Percentiles rank a stretch among this genome's conserved stretches.
Evolutionary conservation across 1,140 invertebrate species (phyloP).

Genomic region (Caenorhabditis briggsae): DNA sequence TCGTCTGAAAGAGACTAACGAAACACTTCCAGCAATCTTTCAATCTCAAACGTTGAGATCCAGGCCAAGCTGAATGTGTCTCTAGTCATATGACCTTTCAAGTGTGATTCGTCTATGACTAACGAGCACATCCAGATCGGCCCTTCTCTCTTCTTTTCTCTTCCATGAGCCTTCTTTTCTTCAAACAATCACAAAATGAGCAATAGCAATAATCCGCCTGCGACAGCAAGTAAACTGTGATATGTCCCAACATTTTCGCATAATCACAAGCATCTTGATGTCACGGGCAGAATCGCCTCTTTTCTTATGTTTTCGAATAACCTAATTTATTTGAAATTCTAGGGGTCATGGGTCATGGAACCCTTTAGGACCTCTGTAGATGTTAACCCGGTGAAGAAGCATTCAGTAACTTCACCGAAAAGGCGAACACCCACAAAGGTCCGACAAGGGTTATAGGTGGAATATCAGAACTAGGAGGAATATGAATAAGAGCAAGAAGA

Average conservation of each 20-base stretch:
- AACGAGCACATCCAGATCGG: conserved; percentile 58
- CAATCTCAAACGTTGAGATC: neutral
- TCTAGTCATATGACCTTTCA: conserved; percentile 51
- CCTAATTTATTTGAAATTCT: neutral
- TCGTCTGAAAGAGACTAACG: neutral
- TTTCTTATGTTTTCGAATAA: neutral
- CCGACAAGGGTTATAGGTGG: conserved; percentile 1
- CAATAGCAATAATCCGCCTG: neutral
- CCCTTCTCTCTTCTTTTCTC: neutral
- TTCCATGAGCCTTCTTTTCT: neutral
- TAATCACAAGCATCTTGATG: conserved; percentile 47
- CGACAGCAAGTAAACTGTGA: conserved; percentile 59
- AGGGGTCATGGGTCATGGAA: neutral
- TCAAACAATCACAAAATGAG: neutral
- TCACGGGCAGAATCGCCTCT: conserved; percentile 21
- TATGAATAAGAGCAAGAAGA: neutral
- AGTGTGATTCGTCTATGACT: conserved; percentile 41
- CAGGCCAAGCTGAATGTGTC: conserved; percentile 63
- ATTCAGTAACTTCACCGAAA: conserved; percentile 24
- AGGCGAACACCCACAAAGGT: conserved; percentile 49
- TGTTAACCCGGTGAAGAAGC: conserved; percentile 51
- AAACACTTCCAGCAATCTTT: conserved; percentile 4
- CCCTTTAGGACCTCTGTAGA: conserved; percentile 47
- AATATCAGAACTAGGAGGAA: neutral
- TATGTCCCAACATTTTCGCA: conserved; percentile 15